Percentiles rank a stretch among this genome's conserved stretches.
These are phyloP conservation scores for Cynaeus angustus DNA, from an alignment of 2,888 invertebrate genomes.

Conservation along the genomic window DNA sequence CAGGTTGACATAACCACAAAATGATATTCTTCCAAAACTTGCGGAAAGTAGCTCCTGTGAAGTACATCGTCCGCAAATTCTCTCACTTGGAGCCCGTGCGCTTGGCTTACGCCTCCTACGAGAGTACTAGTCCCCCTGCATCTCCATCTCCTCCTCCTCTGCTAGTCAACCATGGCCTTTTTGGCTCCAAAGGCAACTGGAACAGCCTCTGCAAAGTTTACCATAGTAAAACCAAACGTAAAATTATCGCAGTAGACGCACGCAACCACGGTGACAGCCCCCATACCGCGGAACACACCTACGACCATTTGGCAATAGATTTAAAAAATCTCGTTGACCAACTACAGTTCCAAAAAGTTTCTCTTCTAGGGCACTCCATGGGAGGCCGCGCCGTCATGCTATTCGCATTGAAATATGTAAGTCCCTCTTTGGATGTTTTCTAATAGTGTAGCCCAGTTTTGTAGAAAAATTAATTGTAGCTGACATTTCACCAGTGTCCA, in stretches of 20 bases:
- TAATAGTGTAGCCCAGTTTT: conserved; percentile 70
- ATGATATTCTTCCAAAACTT: no score
- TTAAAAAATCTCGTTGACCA: conserved; percentile 79
- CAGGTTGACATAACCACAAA: no score
- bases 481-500: conserved; percentile 81
- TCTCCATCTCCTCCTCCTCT: conserved; percentile 75
- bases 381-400: conserved; percentile 95
- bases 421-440: conserved; percentile 45
- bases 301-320: conserved; percentile 84
- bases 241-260: conserved; percentile 79
- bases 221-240: conserved; percentile 73
- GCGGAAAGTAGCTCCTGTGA: no score
- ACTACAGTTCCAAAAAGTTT: conserved; percentile 77
- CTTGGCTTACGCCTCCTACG: conserved; percentile 81
- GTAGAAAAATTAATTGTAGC: conserved; percentile 81
- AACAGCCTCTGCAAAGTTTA: conserved; percentile 80
- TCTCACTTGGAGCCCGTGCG: conserved; percentile 72
- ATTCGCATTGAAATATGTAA: conserved; percentile 82
- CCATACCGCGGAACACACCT: conserved; percentile 83
- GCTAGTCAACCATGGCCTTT: conserved; percentile 89
- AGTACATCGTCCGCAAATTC: no score
- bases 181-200: conserved; percentile 93
- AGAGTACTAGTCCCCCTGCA: conserved; percentile 69
- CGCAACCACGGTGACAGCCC: conserved; percentile 97
- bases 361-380: conserved; percentile 94